phyloP scores from a whole-genome alignment of 2,797 vertebrate species.

The Danio choprae region DNA sequence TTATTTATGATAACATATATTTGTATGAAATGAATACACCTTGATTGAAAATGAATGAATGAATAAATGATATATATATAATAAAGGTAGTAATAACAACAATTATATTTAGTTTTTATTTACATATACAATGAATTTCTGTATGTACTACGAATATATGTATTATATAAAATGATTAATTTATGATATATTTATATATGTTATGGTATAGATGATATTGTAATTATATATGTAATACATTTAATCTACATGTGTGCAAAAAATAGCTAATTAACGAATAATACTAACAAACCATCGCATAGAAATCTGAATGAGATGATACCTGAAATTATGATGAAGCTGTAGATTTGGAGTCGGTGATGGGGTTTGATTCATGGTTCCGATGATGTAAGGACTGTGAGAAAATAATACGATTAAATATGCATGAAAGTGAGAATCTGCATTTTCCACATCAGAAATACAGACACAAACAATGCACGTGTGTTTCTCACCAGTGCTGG shows the following conservation, averaged over 20 bases:
- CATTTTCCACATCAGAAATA: neutral
- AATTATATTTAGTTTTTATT: too few relatives aligned
- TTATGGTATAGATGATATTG: too few relatives aligned
- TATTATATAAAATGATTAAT: too few relatives aligned
- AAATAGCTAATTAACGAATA: too few relatives aligned
- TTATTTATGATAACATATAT: neutral
- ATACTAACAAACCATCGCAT: neutral
- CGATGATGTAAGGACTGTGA: conserved; percentile 86
- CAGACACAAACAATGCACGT: neutral
- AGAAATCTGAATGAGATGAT: conserved; percentile 29
- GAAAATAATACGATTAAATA: conserved; percentile 11
- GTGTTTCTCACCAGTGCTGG: conserved; percentile 80
- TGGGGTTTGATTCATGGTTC: conserved; percentile 89
- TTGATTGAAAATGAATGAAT: too few relatives aligned
- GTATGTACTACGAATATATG: neutral
- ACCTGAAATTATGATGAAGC: conserved; percentile 90
- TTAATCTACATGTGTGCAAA: neutral
- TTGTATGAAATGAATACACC: too few relatives aligned
- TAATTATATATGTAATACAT: too few relatives aligned
- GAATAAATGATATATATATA: too few relatives aligned
- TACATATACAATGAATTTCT: too few relatives aligned
- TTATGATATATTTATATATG: too few relatives aligned
- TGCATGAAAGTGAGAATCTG: neutral
- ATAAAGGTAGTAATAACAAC: too few relatives aligned
- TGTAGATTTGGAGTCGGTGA: conserved; percentile 86